Evolutionary conservation across 1,140 invertebrate species (phyloP).

Genomic region (Zaprionus lachaisei): DNA sequence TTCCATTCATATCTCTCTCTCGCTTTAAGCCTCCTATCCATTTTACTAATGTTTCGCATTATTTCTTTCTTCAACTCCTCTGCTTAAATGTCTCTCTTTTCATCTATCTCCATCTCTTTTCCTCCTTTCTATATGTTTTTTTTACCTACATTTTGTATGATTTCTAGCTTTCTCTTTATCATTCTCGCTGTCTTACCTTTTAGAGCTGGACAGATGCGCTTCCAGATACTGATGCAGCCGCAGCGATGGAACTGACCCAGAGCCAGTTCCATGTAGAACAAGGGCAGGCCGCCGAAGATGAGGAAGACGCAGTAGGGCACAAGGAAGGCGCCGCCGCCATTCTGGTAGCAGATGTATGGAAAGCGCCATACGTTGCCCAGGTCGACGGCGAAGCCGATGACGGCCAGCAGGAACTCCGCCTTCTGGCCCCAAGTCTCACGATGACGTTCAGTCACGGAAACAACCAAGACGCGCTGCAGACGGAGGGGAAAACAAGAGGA

Average conservation of each 20-base stretch:
- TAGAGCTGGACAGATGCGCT: conserved; percentile 96
- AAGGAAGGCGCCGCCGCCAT: conserved; percentile 95
- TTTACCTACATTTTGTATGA: background rate
- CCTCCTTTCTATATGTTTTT: background rate
- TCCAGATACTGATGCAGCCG: conserved; percentile 97
- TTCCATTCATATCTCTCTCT: background rate
- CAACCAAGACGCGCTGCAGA: conserved; percentile 86
- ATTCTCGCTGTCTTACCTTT: conserved; percentile 90
- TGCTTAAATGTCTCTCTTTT: background rate
- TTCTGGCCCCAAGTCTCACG: conserved; percentile 93
- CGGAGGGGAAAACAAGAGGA: background rate
- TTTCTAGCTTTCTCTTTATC: background rate
- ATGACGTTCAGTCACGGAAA: conserved; percentile 87
- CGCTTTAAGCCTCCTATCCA: background rate
- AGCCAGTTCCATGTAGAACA: conserved; percentile 98
- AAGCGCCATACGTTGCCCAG: conserved; percentile 93
- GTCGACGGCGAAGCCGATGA: conserved; percentile 95
- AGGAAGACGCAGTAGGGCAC: conserved; percentile 97
- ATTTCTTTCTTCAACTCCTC: background rate
- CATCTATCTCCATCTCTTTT: background rate
- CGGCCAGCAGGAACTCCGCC: conserved; percentile 94
- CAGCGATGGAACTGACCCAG: conserved; percentile 96
- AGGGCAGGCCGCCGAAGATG: conserved; percentile 94
- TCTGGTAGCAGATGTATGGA: conserved; percentile 92
- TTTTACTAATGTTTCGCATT: too few species aligned